These are phyloP conservation scores for Merodon equestris DNA, from an alignment of 2,888 invertebrate genomes.

Conservation along the genomic window DNA sequence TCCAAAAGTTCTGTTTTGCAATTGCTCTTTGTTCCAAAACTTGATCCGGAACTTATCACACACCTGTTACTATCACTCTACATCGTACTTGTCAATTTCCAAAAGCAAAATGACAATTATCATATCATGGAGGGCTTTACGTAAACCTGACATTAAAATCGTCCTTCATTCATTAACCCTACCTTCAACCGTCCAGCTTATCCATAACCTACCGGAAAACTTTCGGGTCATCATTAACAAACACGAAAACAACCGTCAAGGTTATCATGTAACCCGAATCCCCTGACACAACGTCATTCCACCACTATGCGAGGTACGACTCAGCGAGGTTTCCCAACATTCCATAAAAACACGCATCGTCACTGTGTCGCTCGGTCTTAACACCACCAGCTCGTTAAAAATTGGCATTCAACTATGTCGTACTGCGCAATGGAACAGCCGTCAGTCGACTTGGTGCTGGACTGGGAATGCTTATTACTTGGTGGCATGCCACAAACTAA, in stretches of 20 bases:
- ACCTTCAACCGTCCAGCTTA: constrained; percentile 32
- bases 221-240: constrained; percentile 20
- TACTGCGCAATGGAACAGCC: constrained; percentile 41
- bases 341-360: constrained; percentile 24
- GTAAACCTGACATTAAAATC: constrained; percentile 3
- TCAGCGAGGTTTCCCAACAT: constrained; percentile 40
- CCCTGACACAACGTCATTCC: constrained; percentile 6
- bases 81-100: no score
- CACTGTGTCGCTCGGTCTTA: constrained; percentile 4
- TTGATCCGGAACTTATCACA: no score
- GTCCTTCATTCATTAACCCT: constrained; percentile 34
- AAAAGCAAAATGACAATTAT: no score
- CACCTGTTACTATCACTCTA: no score
- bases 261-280: constrained; percentile 44
- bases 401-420: constrained; percentile 47
- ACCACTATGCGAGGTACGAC: background rate
- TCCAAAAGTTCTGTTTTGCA: no score
- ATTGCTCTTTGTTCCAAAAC: no score
- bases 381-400: constrained; percentile 5
- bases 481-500: constrained; percentile 28
- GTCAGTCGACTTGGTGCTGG: background rate
- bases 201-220: constrained; percentile 42
- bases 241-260: constrained; percentile 40
- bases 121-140: background rate
- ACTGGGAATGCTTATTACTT: no score